Percentiles rank a stretch among this genome's conserved stretches.
Conservation (phyloP, 1,140 invertebrate genomes). For the Sweltsa coloradensis region DNA sequence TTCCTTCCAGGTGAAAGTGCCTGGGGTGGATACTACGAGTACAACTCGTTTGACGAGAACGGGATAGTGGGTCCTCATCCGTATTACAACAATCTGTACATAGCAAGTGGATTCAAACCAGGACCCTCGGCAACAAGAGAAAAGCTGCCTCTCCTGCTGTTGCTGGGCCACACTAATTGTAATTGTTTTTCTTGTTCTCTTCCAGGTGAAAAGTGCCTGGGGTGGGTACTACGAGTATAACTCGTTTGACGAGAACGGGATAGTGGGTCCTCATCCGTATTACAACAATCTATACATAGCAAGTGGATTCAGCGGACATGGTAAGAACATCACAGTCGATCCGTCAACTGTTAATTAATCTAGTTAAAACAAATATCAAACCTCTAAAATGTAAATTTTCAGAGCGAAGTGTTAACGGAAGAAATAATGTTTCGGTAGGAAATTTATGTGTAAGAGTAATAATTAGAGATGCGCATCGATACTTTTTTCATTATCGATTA, state of each 20-base stretch:
- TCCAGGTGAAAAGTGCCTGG: conserved; percentile 68
- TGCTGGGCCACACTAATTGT: too few species aligned
- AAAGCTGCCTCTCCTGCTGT: too few species aligned
- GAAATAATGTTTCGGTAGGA: too few species aligned
- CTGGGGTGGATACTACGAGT: conserved; percentile 85
- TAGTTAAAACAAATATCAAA: neutral
- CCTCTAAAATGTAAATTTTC: neutral
- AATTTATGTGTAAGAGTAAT: too few species aligned
- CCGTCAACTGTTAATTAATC: conserved; percentile 8
- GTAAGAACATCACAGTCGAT: conserved; percentile 40
- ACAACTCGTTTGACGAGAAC: conserved; percentile 85
- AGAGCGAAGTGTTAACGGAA: neutral
- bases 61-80: conserved; percentile 87
- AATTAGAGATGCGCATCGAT: too few species aligned
- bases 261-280: conserved; percentile 83
- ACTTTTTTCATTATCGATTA: too few species aligned
- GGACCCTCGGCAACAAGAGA: too few species aligned
- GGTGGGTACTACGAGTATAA: conserved; percentile 89
- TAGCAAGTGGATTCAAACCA: conserved; percentile 92
- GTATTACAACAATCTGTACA: conserved; percentile 63
- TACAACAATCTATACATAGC: conserved; percentile 74
- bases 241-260: conserved; percentile 81
- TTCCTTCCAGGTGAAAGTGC: conserved; percentile 65
- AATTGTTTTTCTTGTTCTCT: too few species aligned
- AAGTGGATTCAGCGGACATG: conserved; percentile 89